Conservation (phyloP, 2,888 invertebrate species). For the Orthosia cruda region DNA sequence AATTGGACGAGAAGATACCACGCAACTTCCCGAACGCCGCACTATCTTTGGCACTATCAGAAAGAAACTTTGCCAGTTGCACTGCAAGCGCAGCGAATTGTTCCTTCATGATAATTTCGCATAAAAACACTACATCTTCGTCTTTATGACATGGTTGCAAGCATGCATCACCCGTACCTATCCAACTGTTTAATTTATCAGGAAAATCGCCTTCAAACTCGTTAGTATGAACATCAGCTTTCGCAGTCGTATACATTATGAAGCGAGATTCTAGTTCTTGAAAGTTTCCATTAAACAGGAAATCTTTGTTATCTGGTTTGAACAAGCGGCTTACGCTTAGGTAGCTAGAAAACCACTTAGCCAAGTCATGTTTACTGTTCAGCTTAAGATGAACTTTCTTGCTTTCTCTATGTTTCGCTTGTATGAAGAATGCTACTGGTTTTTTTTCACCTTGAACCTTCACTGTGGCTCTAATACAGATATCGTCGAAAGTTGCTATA, state of each 20-base stretch:
- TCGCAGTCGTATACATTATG: slow-evolving; percentile 59
- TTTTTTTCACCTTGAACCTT: slow-evolving; percentile 31
- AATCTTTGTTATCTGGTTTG: slow-evolving; percentile 18
- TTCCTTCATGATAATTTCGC: slow-evolving; percentile 39
- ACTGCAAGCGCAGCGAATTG: slow-evolving; percentile 43
- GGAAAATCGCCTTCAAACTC: background rate
- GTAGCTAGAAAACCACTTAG: slow-evolving; percentile 54
- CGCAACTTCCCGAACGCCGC: no score
- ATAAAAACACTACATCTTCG: slow-evolving; percentile 37
- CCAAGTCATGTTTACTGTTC: slow-evolving; percentile 40
- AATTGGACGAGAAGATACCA: no score
- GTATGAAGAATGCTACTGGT: slow-evolving; percentile 51
- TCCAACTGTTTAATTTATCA: slow-evolving; percentile 34
- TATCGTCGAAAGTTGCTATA: slow-evolving; percentile 62
- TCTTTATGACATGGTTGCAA: slow-evolving; percentile 24
- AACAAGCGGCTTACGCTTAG: slow-evolving; percentile 45
- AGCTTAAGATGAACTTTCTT: slow-evolving; percentile 21
- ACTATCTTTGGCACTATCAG: slow-evolving; percentile 3
- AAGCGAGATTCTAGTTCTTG: slow-evolving; percentile 47
- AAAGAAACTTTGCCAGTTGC: slow-evolving; percentile 34
- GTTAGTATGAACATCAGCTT: slow-evolving; percentile 23
- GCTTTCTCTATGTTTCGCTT: slow-evolving; percentile 61
- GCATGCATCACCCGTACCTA: slow-evolving; percentile 46
- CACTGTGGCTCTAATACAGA: slow-evolving; percentile 53
- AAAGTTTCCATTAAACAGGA: slow-evolving; percentile 41